These are phyloP conservation scores for Dascillus cervinus DNA, from an alignment of 2,888 invertebrate genomes.

Conservation along the genomic window DNA sequence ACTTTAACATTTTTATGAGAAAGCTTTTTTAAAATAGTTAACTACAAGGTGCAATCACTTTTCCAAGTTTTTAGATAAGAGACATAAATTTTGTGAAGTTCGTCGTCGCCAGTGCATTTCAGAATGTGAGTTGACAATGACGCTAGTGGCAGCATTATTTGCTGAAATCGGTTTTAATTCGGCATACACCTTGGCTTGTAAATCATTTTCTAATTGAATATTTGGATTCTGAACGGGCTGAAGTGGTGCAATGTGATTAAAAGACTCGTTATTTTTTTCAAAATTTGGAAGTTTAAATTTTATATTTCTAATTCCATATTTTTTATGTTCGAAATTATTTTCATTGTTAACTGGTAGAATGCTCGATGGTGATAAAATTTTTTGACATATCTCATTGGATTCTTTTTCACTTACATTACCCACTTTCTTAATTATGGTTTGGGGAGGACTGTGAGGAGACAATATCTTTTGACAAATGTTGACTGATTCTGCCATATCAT, in stretches of 20 bases:
- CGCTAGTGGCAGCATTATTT: constrained; percentile 25
- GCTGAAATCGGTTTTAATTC: constrained; percentile 23
- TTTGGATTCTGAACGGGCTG: constrained; percentile 12
- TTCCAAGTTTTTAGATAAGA: too few relatives aligned
- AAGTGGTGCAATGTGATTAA: constrained; percentile 16
- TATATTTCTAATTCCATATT: constrained; percentile 39
- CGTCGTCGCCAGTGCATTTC: constrained; percentile 47
- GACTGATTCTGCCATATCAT: constrained; percentile 32
- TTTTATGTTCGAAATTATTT: constrained; percentile 35
- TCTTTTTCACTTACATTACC: constrained; percentile 23
- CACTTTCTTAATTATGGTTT: constrained; percentile 16
- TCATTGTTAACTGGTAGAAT: constrained; percentile 18
- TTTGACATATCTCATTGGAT: constrained; percentile 28
- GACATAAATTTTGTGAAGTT: constrained; percentile 35
- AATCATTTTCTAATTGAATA: constrained; percentile 7
- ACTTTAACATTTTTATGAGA: too few relatives aligned
- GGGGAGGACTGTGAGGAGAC: constrained; percentile 26
- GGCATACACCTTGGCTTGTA: constrained; percentile 17
- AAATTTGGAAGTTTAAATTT: constrained; percentile 41
- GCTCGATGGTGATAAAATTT: constrained; percentile 24
- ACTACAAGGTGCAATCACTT: too few relatives aligned
- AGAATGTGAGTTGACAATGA: constrained; percentile 31
- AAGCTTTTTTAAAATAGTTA: too few relatives aligned
- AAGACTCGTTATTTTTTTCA: constrained; percentile 27
- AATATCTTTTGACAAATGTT: constrained; percentile 38